Base-by-base conservation (phyloP, 1,140 invertebrate genomes). In the Drosophila parabipectinata region DNA sequence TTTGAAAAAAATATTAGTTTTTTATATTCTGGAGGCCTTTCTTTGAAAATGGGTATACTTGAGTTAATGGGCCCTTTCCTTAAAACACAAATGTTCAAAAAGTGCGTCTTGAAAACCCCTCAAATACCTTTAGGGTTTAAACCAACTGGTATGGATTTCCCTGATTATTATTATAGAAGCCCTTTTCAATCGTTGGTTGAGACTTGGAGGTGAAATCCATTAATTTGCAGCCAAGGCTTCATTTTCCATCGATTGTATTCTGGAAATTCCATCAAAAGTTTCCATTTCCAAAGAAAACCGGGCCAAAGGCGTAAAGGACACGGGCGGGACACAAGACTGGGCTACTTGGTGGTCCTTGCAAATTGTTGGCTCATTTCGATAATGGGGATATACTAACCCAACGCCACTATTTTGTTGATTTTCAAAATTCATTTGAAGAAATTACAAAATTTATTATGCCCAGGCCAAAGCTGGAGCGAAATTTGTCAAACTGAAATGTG, bases 401-500 rank as follows among this genome's bases (percentile, higher is more conserved):
- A 14, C 12, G 30, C 14, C 45, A 41, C 53, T 72, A 39, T 73
- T 83, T 72, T 76, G 66, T 64, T 72, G 54, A 78, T 76, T 79
- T 83, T 75, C 76, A 74, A 72, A 87, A 85, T 87, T 85, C 74
- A 85, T 85, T 87, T 82, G 66, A 64, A 77, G 80, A 87, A 87
- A 87, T 78, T 80, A 77, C 68, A 71, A 74, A 80, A 85, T 85
- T 87, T 85, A 87, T 87, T 85, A 85, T 85, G 78, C 78, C 32
- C 32, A 12, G 39, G 56, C 60, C 67, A 15, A 30, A 68, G 84
- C 84, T 79, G 69, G 66, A 78, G 77, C 26, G 62, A 82, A 85
- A 85, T 85, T 85, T 87, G 83, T 85, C 83, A 85, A 83, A 59
- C 73, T 44, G 39, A 48, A 74, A 58, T 28, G 26, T 28, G 5